phyloP scores from a whole-genome alignment of 2,888 invertebrate species.

The Hirudinaria manillensis region DNA sequence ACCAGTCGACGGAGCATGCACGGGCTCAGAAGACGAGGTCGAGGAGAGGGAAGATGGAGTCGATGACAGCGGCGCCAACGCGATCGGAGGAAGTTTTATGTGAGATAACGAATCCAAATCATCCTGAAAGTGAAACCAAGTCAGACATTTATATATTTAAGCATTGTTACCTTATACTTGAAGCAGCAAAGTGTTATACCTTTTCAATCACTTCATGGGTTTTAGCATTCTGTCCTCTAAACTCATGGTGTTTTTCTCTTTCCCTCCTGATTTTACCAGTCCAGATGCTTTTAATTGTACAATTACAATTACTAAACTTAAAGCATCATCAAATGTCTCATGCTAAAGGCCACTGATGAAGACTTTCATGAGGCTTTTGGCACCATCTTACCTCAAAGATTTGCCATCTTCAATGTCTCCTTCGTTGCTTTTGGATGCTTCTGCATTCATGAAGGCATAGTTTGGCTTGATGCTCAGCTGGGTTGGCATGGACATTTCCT shows the following conservation, averaged over 20 bases:
- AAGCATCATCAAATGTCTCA: too few species aligned
- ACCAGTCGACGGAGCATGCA: too few species aligned
- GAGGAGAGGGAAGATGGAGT: too few species aligned
- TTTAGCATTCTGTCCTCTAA: not conserved
- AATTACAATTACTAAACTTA: not conserved
- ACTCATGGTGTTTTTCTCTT: constrained; percentile 19
- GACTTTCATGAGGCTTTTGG: too few species aligned
- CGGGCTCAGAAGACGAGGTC: too few species aligned
- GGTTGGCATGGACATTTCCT: not conserved
- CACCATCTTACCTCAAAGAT: too few species aligned
- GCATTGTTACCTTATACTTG: not conserved
- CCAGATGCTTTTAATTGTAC: not conserved
- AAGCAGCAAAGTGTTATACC: not conserved
- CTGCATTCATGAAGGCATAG: not conserved
- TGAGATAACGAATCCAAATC: too few species aligned
- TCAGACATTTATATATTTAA: too few species aligned
- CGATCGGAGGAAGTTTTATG: too few species aligned
- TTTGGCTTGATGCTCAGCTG: not conserved
- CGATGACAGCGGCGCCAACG: too few species aligned
- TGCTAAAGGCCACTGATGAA: too few species aligned
- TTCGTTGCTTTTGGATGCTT: not conserved
- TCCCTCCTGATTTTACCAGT: constrained; percentile 20
- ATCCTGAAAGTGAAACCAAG: too few species aligned
- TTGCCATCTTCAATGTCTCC: not conserved
- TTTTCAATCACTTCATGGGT: not conserved